Evolutionary conservation across 2,113 vertebrate species (phyloP).

Genomic region (Bettongia penicillata): DNA sequence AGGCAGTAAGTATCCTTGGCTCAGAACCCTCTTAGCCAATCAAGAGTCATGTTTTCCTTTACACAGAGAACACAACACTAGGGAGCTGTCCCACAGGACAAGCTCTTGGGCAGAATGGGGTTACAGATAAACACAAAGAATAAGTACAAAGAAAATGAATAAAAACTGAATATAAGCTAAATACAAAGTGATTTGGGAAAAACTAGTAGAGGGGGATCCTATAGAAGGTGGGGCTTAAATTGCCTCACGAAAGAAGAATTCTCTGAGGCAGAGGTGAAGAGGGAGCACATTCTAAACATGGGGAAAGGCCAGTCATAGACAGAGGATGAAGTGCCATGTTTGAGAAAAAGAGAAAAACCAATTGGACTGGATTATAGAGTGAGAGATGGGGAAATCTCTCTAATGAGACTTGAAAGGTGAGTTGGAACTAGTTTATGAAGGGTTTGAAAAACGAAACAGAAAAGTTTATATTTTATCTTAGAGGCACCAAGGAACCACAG

Average conservation of each 20-base stretch:
- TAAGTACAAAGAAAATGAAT: background rate
- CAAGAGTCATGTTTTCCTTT: background rate
- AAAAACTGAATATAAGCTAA: background rate
- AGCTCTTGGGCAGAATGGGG: background rate
- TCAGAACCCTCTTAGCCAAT: background rate
- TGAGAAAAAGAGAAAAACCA: background rate
- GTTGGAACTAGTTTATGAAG: background rate
- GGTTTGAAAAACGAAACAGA: background rate
- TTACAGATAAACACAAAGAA: background rate
- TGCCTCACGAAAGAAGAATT: background rate
- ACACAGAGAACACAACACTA: background rate
- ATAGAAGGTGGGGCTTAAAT: background rate
- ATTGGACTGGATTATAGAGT: background rate
- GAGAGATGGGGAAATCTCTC: background rate
- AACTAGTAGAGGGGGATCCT: background rate
- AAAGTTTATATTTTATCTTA: background rate
- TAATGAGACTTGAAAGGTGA: background rate
- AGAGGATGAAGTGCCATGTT: background rate
- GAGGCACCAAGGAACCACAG: background rate
- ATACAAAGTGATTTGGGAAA: background rate
- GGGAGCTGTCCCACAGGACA: background rate
- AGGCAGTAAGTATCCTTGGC: too few species aligned
- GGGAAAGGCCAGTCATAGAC: background rate
- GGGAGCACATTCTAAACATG: background rate
- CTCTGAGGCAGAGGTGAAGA: background rate